Evolutionary conservation across 2,797 vertebrate species (phyloP).

Genomic region (Lagocephalus sceleratus): DNA sequence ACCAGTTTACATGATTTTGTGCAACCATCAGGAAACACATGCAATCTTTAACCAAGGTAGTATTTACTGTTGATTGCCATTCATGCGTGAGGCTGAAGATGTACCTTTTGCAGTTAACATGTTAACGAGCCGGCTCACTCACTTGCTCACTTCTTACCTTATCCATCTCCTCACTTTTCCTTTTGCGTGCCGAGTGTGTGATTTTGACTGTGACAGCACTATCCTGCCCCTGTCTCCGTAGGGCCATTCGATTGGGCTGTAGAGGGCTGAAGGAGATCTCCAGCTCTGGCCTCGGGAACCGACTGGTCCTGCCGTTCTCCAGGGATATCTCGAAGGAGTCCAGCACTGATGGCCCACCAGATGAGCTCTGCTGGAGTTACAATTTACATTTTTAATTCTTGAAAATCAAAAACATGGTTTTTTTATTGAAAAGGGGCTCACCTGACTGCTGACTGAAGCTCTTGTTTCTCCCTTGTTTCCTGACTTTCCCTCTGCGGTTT

Average conservation of each 20-base stretch:
- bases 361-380: constrained; percentile 50
- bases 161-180: constrained; percentile 85
- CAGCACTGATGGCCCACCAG: constrained; percentile 72
- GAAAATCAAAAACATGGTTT: no score
- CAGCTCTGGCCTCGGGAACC: constrained; percentile 89
- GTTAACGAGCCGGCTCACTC: no score
- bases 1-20: no score
- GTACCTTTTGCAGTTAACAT: no score
- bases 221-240: constrained; percentile 80
- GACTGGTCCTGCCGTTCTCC: constrained; percentile 79
- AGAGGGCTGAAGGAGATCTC: constrained; percentile 94
- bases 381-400: constrained; percentile 1
- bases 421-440: constrained; percentile 9
- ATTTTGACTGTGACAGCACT: constrained; percentile 82
- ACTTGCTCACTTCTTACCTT: constrained; percentile 66
- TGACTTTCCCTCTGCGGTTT: constrained; percentile 11
- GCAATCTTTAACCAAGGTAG: no score
- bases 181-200: constrained; percentile 78
- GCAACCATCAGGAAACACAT: no score
- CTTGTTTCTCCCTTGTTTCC: constrained; percentile 16
- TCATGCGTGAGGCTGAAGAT: no score
- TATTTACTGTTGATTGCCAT: no score
- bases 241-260: constrained; percentile 86
- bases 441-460: constrained; percentile 57
- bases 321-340: constrained; percentile 91